A percentile compares a stretch with the other conserved stretches of the same genome.
phyloP scores from a whole-genome alignment of 2,113 vertebrate species.

The Muntiacus muntjak region DNA sequence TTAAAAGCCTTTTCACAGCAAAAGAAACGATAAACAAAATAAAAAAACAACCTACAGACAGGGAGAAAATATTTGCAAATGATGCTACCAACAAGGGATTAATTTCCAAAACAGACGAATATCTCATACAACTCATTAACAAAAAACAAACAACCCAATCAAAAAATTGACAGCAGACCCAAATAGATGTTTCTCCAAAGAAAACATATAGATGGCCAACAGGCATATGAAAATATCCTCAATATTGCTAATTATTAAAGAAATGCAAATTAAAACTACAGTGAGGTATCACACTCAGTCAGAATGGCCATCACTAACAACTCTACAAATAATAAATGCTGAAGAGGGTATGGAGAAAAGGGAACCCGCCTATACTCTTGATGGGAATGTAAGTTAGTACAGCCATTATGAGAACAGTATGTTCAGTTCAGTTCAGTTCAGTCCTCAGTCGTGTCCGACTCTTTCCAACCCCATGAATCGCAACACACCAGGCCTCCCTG shows the following conservation, averaged over 20 bases:
- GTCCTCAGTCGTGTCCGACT: too few species aligned
- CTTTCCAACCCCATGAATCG: too few species aligned
- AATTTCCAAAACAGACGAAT: background rate
- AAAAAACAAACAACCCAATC: background rate
- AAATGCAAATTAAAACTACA: background rate
- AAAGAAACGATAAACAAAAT: background rate
- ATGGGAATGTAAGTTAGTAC: background rate
- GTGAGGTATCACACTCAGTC: background rate
- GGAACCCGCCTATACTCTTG: background rate
- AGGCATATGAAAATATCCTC: background rate
- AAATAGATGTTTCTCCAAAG: background rate
- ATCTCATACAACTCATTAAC: background rate
- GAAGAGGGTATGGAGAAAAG: background rate
- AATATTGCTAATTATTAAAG: background rate
- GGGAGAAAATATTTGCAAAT: background rate
- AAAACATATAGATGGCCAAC: background rate
- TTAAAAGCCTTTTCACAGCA: background rate
- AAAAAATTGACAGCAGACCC: background rate
- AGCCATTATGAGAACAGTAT: background rate
- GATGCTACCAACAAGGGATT: background rate
- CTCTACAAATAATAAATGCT: background rate
- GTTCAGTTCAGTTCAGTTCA: too few species aligned
- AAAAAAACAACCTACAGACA: background rate
- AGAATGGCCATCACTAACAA: background rate
- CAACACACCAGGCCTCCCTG: too few species aligned